These are phyloP conservation scores for Dynastes hyllus DNA, from an alignment of 2,888 invertebrate species.

Conservation along the genomic window DNA sequence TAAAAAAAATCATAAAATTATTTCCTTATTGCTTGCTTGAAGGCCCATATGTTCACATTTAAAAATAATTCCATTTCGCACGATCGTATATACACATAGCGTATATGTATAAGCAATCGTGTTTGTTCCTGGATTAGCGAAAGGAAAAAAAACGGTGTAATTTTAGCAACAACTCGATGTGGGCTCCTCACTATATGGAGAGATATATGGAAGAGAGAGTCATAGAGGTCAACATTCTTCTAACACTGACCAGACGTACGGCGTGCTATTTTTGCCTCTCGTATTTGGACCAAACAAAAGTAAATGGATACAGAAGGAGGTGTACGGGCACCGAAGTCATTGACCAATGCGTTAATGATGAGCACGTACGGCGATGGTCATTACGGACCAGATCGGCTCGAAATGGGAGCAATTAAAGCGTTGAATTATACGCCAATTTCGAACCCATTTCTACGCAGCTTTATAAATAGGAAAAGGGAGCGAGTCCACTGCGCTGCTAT, in stretches of 20 bases:
- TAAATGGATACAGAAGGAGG: conserved; percentile 55
- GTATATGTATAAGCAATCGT: not conserved
- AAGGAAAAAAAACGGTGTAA: conserved; percentile 24
- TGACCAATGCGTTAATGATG: conserved; percentile 59
- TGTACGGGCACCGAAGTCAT: conserved; percentile 60
- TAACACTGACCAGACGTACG: conserved; percentile 69
- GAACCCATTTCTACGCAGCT: conserved; percentile 54
- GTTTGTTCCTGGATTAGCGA: conserved; percentile 22
- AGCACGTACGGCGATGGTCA: conserved; percentile 44
- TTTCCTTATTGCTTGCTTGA: no score
- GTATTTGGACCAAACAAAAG: conserved; percentile 64
- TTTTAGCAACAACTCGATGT: conserved; percentile 33
- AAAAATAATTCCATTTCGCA: conserved; percentile 29
- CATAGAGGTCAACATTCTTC: conserved; percentile 67
- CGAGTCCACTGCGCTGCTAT: not conserved
- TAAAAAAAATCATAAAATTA: no score
- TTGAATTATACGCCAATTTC: conserved; percentile 60
- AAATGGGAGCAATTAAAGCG: conserved; percentile 58
- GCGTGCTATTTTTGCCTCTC: conserved; percentile 66
- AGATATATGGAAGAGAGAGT: conserved; percentile 55
- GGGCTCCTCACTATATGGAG: conserved; percentile 14
- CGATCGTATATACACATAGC: not conserved
- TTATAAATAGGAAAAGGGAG: conserved; percentile 57
- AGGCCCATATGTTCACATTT: not conserved
- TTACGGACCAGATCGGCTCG: conserved; percentile 54